Conservation (phyloP, 2,797 vertebrate species). For the Chloroceryle inda region DNA sequence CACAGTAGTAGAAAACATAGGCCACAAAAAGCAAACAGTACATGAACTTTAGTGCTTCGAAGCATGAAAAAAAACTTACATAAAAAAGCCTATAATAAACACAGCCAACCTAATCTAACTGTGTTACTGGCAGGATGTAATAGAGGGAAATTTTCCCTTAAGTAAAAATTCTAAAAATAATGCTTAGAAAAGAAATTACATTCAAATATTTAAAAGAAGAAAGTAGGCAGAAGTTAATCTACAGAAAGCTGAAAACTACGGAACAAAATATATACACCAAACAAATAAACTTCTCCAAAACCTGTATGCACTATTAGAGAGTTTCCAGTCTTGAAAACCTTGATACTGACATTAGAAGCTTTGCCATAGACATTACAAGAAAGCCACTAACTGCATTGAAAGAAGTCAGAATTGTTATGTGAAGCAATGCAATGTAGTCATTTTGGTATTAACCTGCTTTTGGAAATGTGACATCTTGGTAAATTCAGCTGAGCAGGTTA, state of each 20-base stretch:
- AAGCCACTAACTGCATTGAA: neutral
- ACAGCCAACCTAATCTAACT: neutral
- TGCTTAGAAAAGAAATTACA: neutral
- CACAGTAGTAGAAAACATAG: neutral
- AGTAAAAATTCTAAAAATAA: neutral
- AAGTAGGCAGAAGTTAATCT: neutral
- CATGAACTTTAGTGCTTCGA: neutral
- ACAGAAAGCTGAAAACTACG: neutral
- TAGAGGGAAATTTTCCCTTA: neutral
- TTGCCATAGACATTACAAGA: neutral
- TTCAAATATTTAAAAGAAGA: neutral
- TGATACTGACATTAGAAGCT: neutral
- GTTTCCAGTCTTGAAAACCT: neutral
- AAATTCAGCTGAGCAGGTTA: slow-evolving; percentile 14
- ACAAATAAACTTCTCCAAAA: neutral
- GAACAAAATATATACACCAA: neutral
- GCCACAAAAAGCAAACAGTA: neutral
- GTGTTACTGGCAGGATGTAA: neutral
- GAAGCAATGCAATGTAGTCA: neutral
- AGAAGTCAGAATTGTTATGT: neutral
- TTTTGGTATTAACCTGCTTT: neutral
- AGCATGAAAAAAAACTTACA: neutral
- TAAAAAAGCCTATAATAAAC: neutral
- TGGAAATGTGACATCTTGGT: neutral
- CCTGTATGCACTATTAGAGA: neutral